Evolutionary conservation across 2,888 invertebrate species (phyloP), one percentile per base, ranked within the genome.

Genomic region (Dermolepida albohirtum): DNA sequence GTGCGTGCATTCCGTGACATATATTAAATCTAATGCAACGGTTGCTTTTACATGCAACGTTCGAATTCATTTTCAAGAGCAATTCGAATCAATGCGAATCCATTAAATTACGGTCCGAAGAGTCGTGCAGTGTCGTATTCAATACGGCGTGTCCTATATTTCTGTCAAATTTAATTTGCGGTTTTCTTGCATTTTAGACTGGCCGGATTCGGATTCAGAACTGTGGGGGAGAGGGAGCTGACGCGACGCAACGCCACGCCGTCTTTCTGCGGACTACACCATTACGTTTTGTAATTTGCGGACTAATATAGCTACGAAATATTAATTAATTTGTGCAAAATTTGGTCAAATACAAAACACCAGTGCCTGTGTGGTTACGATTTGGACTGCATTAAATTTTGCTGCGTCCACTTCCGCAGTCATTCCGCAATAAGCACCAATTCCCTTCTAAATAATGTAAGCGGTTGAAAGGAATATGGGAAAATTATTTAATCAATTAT

Each of bases 81-180:
- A 62, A 62, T 62, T 44, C 47, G 59, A 62, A 62, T 62, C 59
- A 62, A 47, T 62, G 59, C 17, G 47, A 47, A 47, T 62, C 59
- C 59, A 62, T 62, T 62, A 62, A 62, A 62, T 62, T 47, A 62
- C 59, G 17, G 47, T 62, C 47, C 59, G 59, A 62, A 62, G 47
- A 62, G 47, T 62, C 47, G 59, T 47, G 49, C 59, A 62, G 34
- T 49, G 59, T 62, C 59, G 59, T 17, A 62, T 62, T 47, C 59
- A 62, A 62, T 62, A 62, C 47, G 47, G 59, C 59, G 47, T 47
- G 59, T 62, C 59, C 59, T 62, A 62, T 62, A 62, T 62, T 62
- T 62, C 59, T 62, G 59, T 62, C 59, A 62, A 62, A 65, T 65
- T 65, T 65, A 65, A 65, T 65, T 65, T 65, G 65, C 65, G 65